Conservation (phyloP, 2,888 invertebrate species). For the Diachrysia chrysitis region DNA sequence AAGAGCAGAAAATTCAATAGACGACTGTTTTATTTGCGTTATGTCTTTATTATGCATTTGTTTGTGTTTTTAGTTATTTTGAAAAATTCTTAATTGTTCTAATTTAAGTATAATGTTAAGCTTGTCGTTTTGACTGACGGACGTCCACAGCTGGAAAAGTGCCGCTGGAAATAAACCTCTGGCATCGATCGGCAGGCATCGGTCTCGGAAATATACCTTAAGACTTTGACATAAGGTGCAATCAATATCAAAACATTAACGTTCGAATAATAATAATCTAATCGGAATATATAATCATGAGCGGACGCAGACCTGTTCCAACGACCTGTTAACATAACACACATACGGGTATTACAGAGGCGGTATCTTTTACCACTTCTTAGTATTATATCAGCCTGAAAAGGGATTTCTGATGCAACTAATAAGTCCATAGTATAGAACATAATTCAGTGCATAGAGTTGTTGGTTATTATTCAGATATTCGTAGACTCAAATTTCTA, state of each 20-base stretch:
- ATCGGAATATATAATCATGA: too few species aligned
- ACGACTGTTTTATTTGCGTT: slow-evolving; percentile 56
- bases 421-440: not conserved
- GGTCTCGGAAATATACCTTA: too few species aligned
- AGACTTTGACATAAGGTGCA: not conserved
- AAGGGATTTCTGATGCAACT: not conserved
- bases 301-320: too few species aligned
- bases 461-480: too few species aligned
- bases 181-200: too few species aligned
- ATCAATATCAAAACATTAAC: not conserved
- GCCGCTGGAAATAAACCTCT: too few species aligned
- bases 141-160: too few species aligned
- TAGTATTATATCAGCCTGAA: not conserved
- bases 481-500: too few species aligned
- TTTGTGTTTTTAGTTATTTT: slow-evolving; percentile 37
- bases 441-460: too few species aligned
- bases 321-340: too few species aligned
- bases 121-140: too few species aligned
- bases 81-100: not conserved
- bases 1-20: slow-evolving; percentile 62
- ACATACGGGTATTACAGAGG: not conserved
- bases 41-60: slow-evolving; percentile 30
- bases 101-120: too few species aligned
- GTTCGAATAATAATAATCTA: not conserved
- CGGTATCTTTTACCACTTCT: not conserved